Conservation (phyloP, 2,888 invertebrate genomes). For the Drosophila helvetica region DNA sequence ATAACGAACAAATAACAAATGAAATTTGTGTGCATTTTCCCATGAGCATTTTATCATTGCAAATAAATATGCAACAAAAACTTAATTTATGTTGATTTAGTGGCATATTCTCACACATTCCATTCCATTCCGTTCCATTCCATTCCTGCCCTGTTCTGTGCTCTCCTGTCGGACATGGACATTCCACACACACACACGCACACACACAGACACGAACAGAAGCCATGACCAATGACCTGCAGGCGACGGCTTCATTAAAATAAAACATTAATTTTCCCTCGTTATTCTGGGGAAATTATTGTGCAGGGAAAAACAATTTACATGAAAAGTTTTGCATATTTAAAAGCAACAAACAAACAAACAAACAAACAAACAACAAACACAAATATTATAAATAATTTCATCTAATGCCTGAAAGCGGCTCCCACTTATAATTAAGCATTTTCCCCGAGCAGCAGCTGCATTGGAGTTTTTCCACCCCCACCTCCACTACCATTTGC, state of each 20-base stretch:
- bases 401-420: slow-evolving; percentile 65
- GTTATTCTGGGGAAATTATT: background rate
- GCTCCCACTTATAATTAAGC: slow-evolving; percentile 55
- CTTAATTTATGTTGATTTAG: slow-evolving; percentile 52
- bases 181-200: background rate
- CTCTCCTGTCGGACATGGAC: too few species aligned
- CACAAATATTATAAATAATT: slow-evolving; percentile 56
- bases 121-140: too few species aligned
- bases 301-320: slow-evolving; percentile 18
- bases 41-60: slow-evolving; percentile 8
- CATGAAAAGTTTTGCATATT: slow-evolving; percentile 19
- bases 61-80: slow-evolving; percentile 44
- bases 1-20: slow-evolving; percentile 7
- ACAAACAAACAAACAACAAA: slow-evolving; percentile 3
- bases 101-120: slow-evolving; percentile 19
- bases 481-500: slow-evolving; percentile 13
- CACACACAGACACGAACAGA: background rate
- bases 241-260: slow-evolving; percentile 64
- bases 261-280: slow-evolving; percentile 32
- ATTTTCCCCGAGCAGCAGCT: slow-evolving; percentile 49
- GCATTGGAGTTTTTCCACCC: slow-evolving; percentile 49
- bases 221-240: slow-evolving; percentile 3
- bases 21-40: slow-evolving; percentile 14
- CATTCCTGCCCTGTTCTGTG: background rate
- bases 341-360: background rate